phyloP scores from a whole-genome alignment of 2,797 vertebrate species.

The Pseudochirops cupreus region DNA sequence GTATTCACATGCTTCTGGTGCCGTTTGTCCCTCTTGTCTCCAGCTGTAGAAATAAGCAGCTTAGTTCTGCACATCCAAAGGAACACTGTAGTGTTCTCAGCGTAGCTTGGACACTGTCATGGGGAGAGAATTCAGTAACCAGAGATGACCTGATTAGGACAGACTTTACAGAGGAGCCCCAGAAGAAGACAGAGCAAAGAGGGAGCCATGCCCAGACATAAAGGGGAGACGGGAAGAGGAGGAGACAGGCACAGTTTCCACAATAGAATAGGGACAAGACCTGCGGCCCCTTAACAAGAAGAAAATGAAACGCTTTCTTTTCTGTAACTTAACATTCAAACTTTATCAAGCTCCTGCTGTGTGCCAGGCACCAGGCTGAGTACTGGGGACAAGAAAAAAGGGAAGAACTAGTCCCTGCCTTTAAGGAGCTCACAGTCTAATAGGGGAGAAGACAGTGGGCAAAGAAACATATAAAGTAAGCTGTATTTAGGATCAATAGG shows the following conservation, averaged over 20 bases:
- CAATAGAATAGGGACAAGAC: slow-evolving; percentile 2
- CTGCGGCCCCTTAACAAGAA: not conserved
- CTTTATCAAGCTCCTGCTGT: not conserved
- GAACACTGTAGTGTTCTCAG: not conserved
- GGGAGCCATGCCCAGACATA: not conserved
- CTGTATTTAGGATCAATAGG: not conserved
- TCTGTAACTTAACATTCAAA: not conserved
- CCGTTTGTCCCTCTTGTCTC: not conserved
- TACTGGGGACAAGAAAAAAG: not conserved
- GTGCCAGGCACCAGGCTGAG: not conserved
- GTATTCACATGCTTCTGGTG: not conserved
- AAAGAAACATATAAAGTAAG: not conserved
- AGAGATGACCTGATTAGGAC: not conserved
- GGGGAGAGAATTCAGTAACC: not conserved
- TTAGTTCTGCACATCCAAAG: slow-evolving; percentile 5
- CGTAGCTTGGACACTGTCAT: not conserved
- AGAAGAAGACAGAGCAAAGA: not conserved
- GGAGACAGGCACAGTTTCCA: not conserved
- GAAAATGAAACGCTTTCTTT: not conserved
- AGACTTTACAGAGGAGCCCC: not conserved
- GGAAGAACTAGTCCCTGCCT: not conserved
- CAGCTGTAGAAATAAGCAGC: not conserved
- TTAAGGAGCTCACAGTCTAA: not conserved
- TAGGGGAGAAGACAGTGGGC: not conserved
- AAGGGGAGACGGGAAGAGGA: not conserved